Evolutionary conservation across 2,888 invertebrate species (phyloP), one percentile per base, ranked within the genome.

Genomic region (Drosophila ustulata): DNA sequence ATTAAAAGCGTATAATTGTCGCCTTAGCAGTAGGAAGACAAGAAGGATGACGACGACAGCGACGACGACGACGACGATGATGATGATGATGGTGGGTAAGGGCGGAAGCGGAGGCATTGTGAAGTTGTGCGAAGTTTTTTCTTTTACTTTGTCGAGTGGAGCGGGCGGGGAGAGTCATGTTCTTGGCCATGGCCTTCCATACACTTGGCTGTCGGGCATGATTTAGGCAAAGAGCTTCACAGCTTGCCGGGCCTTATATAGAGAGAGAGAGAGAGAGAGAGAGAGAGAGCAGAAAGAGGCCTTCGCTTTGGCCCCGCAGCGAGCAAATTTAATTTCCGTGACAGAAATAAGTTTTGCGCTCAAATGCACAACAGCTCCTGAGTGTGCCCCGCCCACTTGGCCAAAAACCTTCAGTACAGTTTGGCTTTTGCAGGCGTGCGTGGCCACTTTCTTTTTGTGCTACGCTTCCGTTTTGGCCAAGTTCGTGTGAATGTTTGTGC

Each of bases 301-400:
- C 75, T 82, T 81, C 83, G 73, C 64, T 83, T 63, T 67, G 76
- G 69, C 82, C 82, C 72, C 74, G 77, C 57, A 81, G 89, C 86
- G 75, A 88, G 84, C 87, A 86, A 86, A 86, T 86, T 86, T 86
- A 86, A 86, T 86, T 86, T 86, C 86, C 86, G 86, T 86, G 86
- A 86, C 86, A 89, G 89, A 86, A 86, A 86, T 86, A 86, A 86
- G 86, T 86, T 86, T 89, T 88, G 80, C 86, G 88, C 89, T 88
- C 77, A 86, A 89, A 83, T 86, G 89, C 87, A 86, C 86, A 87
- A 69, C 78, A 66, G 75, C 65, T 45, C 56, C 57, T 47, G 39
- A 63, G 63, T 43, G 47, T 57, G 26, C 59, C n/a, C 51, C 26
- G n/a, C 13, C 56, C 56, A 25, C 34, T 45, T 45, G 45, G 34